Conservation (phyloP, 2,797 vertebrate species). For the Anableps anableps region DNA sequence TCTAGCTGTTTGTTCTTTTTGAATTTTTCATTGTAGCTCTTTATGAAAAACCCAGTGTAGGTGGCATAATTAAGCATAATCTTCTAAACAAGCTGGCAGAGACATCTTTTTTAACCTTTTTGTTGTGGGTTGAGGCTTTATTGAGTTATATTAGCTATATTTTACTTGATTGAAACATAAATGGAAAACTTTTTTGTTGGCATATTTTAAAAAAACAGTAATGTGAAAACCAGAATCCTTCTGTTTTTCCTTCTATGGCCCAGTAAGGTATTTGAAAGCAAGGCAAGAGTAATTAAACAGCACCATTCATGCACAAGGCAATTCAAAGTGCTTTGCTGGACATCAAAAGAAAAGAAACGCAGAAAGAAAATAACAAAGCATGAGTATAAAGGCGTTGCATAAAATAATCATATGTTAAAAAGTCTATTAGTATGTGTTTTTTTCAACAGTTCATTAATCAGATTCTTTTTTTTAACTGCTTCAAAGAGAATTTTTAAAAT, state of each 20-base stretch:
- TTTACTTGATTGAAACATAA: background rate
- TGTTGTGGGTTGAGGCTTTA: background rate
- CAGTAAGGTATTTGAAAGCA: background rate
- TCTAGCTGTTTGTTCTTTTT: background rate
- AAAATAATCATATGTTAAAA: background rate
- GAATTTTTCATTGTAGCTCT: background rate
- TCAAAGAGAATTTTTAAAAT: background rate
- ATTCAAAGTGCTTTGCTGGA: background rate
- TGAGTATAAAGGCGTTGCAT: background rate
- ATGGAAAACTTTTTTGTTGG: background rate
- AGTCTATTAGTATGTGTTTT: background rate
- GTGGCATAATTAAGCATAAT: slow-evolving; percentile 7
- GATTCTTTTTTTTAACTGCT: background rate
- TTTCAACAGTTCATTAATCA: background rate
- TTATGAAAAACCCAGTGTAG: background rate
- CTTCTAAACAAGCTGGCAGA: slow-evolving; percentile 4
- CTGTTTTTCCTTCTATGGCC: background rate
- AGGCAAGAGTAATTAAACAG: no score
- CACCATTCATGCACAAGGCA: background rate
- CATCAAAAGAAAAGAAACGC: background rate
- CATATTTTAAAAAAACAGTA: background rate
- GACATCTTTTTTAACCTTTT: background rate
- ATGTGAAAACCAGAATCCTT: background rate
- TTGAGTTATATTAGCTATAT: background rate
- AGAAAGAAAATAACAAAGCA: background rate